These are phyloP conservation scores for Monodelphis domestica DNA, from an alignment of 2,797 vertebrate species.

Conservation along the genomic window DNA sequence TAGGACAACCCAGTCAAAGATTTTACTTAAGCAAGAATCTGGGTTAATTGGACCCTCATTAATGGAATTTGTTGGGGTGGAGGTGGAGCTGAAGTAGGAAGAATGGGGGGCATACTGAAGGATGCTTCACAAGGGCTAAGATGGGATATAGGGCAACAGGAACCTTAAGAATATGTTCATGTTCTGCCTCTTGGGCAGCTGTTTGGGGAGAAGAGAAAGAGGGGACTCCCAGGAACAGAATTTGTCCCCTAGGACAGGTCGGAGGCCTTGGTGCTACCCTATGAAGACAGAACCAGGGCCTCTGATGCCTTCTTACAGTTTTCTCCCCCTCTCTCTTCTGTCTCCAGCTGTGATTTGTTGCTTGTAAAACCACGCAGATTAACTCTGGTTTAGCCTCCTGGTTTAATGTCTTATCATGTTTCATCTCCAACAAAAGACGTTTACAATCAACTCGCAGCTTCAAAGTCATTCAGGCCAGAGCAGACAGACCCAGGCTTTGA, in stretches of 20 bases:
- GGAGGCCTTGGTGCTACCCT: not conserved
- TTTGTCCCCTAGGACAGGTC: not conserved
- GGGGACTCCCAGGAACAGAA: not conserved
- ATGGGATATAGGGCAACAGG: not conserved
- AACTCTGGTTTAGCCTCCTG: conserved; percentile 71
- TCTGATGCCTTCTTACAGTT: not conserved
- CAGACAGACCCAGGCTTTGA: not conserved
- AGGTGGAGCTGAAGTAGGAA: not conserved
- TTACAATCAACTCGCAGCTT: conserved; percentile 78
- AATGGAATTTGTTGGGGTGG: not conserved
- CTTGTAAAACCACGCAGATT: conserved; percentile 79
- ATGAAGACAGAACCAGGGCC: not conserved
- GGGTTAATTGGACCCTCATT: not conserved
- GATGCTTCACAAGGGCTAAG: not conserved
- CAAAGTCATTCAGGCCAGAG: conserved; percentile 80
- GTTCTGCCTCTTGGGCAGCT: not conserved
- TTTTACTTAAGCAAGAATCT: not conserved
- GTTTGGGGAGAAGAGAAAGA: not conserved
- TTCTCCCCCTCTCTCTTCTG: not conserved
- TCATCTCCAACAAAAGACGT: conserved; percentile 78
- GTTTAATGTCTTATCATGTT: conserved; percentile 84
- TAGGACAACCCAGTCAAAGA: not conserved
- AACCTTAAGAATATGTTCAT: not conserved
- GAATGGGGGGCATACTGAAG: not conserved
- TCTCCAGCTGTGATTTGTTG: conserved; percentile 77